These are phyloP conservation scores for Tinamus guttatus DNA, from an alignment of 2,113 vertebrate genomes.

Conservation along the genomic window DNA sequence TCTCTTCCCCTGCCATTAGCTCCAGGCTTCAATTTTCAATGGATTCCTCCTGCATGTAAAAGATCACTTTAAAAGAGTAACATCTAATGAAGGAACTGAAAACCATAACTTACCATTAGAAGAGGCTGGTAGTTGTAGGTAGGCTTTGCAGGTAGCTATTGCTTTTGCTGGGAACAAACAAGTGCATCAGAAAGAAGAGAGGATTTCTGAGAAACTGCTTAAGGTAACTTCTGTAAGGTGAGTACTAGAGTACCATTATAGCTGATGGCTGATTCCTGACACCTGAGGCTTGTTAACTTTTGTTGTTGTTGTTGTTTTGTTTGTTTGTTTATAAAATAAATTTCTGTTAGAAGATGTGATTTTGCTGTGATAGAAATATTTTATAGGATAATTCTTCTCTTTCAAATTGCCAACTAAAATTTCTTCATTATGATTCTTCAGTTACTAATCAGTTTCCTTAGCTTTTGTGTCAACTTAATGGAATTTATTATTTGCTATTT, in stretches of 20 bases:
- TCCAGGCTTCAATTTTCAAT: not conserved
- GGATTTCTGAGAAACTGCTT: not conserved
- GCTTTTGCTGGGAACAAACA: rapidly evolving
- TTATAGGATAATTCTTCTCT: not conserved
- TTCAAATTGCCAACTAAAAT: not conserved
- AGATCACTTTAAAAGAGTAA: not conserved
- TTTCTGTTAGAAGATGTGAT: not conserved
- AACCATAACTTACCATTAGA: not conserved
- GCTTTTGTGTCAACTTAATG: not conserved
- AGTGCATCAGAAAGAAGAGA: rapidly evolving
- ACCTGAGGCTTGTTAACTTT: not conserved
- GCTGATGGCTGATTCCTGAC: not conserved
- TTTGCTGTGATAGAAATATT: not conserved
- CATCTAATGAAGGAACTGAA: not conserved
- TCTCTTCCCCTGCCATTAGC: not conserved
- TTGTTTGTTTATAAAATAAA: not conserved
- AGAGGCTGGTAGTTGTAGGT: rapidly evolving
- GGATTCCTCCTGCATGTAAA: not conserved
- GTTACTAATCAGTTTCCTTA: not conserved
- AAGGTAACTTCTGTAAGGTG: not conserved
- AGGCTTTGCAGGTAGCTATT: not conserved
- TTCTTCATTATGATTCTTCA: not conserved
- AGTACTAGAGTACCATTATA: not conserved
- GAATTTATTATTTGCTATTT: not conserved
- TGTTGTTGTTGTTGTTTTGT: no score